A percentile compares a stretch with the other conserved stretches of the same genome.
Conservation (phyloP, 2,113 vertebrate genomes). For the Menidia beryllina region DNA sequence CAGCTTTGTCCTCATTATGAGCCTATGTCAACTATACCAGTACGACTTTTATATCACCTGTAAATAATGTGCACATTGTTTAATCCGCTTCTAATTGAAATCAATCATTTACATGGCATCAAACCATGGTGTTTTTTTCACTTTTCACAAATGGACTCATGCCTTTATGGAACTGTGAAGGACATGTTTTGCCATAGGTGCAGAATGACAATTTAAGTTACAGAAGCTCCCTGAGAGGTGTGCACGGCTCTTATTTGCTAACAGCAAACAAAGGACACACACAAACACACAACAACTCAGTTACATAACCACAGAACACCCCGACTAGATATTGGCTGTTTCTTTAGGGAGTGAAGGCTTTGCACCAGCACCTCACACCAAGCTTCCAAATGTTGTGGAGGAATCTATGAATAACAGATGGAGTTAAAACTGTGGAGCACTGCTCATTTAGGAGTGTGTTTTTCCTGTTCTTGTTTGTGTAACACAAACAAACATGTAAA, state of each 20-base stretch:
- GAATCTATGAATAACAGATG: conserved; percentile 49
- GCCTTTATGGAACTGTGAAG: not conserved
- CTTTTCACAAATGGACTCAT: too few relatives aligned
- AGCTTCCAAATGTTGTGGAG: conserved; percentile 17
- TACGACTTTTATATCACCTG: too few relatives aligned
- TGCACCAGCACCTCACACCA: conserved; percentile 1
- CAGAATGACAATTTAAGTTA: not conserved
- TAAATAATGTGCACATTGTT: too few relatives aligned
- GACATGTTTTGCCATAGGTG: conserved; percentile 14
- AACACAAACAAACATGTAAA: conserved; percentile 35
- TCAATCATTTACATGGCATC: too few relatives aligned
- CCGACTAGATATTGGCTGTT: not conserved
- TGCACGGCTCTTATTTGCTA: not conserved
- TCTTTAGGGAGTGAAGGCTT: not conserved
- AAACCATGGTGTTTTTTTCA: too few relatives aligned
- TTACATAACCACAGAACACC: conserved; percentile 10
- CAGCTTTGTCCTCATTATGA: too few relatives aligned
- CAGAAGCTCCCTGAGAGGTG: not conserved
- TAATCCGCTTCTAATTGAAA: too few relatives aligned
- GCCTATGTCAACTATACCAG: too few relatives aligned
- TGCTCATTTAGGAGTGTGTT: conserved; percentile 10
- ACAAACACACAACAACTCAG: not conserved
- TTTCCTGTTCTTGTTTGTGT: not conserved
- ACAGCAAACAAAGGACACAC: not conserved
- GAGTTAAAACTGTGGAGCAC: conserved; percentile 11